Evolutionary conservation across 2,888 invertebrate genomes (phyloP), one percentile per base, ranked within the genome.

Genomic region (Pterostichus madidus): DNA sequence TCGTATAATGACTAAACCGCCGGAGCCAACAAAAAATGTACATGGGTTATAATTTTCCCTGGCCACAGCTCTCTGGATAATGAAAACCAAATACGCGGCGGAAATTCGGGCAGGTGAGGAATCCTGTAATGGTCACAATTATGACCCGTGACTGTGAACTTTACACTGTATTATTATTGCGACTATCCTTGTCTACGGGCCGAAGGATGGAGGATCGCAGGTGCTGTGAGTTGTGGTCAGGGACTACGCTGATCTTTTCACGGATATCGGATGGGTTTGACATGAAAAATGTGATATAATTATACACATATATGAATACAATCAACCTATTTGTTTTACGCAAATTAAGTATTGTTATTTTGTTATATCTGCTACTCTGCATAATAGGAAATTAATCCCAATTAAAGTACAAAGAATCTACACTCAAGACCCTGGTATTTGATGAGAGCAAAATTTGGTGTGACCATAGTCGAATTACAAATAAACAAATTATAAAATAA

Each of bases 121-220:
- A 78, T 78, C 46, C 71, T 71, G 17, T 31, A 71, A 83, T 78
- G 71, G 77, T 77, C 79, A 83, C 83, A 68, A 73, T 83, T 79
- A 83, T 71, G 79, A 73, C 61, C 83, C 79, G 71, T 78, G 81
- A 81, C 81, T 81, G 49, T 81, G 81, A 81, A 81, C 75, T 81
- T 81, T 75, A 56, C 64, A 79, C 35, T 71, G 53, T 53, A 52
- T 71, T 71, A 68, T 80, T 80, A 80, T 15, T 56, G 56, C 17
- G 17, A 17, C 24, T 52, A 46, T 46, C 24, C 24, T 24, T 24
- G 24, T 24, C 24, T 24, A 24, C 24, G 1, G 39, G 5, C 39
- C 39, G 39, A 6, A 7, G 39, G 44, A 44, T 10, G 6, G 64
- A 64, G 31, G 31, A 64, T 31, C 13, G 64, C 64, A 64, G 64